Base-by-base conservation (phyloP, 2,797 vertebrate genomes). In the Melanotaenia boesemani region DNA sequence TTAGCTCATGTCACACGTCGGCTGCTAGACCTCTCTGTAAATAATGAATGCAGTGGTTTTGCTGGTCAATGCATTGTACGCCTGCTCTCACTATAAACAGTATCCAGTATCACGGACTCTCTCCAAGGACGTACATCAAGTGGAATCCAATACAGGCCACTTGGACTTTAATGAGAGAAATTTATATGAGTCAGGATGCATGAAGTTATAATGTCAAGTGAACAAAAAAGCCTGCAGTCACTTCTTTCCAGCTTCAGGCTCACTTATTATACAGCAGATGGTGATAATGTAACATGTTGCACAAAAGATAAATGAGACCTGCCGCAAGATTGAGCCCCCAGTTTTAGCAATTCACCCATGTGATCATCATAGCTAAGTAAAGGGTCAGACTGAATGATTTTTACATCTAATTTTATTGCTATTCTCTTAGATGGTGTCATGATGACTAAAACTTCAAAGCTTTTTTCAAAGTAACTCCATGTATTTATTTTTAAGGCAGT, bases 11-110 rank as follows among this genome's bases (percentile, higher is more conserved):
- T 86, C 90, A 87, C 84, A 66, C 79, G 84, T 73, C 58, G 36
- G 69, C 83, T 77, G 82, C 77, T 36, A 77, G 72, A 78, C 66
- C 76, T 64, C 4, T 2, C 67, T 12, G 72, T 94, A 67, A 94
- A 94, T 94, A 90, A 94, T 94, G 76, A 57, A 94, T 83, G 72
- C 10, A 22, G 64, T 5, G 77, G 82, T 73, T 72, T 37, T 46
- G 48, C 65, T 28, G 64, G 84, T 87, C 80, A 66, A 84, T 86
- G 79, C 59, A 20, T 78, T 18, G 79, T 73, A 91, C 92, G 91
- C 84, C 87, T 89, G 88, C 82, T 86, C 82, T 83, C 46, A 52
- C 56, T 39, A 32, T 66, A 74, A 86, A 76, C 85, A 77, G 77
- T 73, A 81, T 90, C 88, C n/a, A 13, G 75, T 89, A 70, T 85